Conservation (phyloP, 2,797 vertebrate species). For the Calcarius lapponicus region DNA sequence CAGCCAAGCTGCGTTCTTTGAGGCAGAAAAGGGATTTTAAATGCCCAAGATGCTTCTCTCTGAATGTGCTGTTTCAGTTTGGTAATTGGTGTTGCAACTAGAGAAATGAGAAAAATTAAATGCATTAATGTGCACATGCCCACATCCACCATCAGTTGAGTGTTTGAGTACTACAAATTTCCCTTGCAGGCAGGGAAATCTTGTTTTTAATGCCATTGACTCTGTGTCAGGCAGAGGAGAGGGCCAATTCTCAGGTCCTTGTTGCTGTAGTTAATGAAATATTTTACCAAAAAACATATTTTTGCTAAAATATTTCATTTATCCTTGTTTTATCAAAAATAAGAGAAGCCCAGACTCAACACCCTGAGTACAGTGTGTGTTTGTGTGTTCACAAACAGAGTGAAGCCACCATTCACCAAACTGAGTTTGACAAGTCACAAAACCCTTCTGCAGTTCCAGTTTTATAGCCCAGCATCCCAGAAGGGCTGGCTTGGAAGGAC, state of each 20-base stretch:
- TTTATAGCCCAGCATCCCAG: fast-evolving
- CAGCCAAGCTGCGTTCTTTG: neutral
- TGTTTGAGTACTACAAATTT: neutral
- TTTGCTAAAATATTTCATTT: neutral
- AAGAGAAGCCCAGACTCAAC: neutral
- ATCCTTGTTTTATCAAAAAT: neutral
- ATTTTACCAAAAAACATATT: neutral
- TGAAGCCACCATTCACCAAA: neutral
- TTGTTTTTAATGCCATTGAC: neutral
- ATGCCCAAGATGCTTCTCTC: neutral
- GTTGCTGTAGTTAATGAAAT: neutral
- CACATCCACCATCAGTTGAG: neutral
- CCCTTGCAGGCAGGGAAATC: neutral
- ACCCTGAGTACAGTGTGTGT: fast-evolving
- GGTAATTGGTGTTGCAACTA: neutral
- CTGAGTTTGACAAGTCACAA: neutral
- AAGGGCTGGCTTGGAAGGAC: neutral
- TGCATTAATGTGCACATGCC: neutral
- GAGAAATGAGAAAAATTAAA: neutral
- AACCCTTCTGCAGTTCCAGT: fast-evolving
- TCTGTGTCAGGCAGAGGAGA: neutral
- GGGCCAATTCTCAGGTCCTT: neutral
- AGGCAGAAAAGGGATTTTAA: neutral
- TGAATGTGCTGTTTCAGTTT: neutral
- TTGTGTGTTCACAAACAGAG: neutral